Base-by-base conservation (phyloP, 2,888 invertebrate genomes). In the Latrodectus elegans region DNA sequence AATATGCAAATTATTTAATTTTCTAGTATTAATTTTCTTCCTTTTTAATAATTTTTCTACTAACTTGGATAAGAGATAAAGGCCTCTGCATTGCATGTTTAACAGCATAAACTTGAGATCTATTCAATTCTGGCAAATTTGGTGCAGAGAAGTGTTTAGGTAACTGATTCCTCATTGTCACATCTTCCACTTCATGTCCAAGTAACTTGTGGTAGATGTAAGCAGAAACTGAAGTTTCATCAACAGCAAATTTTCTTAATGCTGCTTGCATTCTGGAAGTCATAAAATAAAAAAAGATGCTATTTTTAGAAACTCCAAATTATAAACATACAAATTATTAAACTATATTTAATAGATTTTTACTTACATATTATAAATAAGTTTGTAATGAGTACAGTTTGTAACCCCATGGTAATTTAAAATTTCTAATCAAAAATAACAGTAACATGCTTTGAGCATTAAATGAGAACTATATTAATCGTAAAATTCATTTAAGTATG, bases 121-220 rank as follows among this genome's bases (percentile, higher is more conserved):
- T 95, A 93, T 99, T 99, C 79, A 99, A 94, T 92, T 99, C 99
- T 0, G 99, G 99, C 90, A 99, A 93, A 92, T 99, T 97, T 0
- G 99, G 99, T 0, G 99, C 99, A 80, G 97, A 97, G 92, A 98
- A 99, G 91, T 99, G 96, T 92, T 99, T 99, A 0, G 99, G 99
- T 77, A 99, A 94, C 89, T 96, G 96, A 90, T 96, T 96, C 68
- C 98, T 95, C 92, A 98, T 97, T 68, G 97, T 93, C 0, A 97
- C 96, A 91, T 99, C 99, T 91, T 99, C 99, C 0, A 96, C 96
- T 92, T 97, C 97, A 91, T 97, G 97, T 0, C 99, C 99, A 82
- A 99, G 93, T 55, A 99, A 94, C 73, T 98, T 96, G 90, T 99
- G 98, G 92, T 99, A 99, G 91, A 99, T 99, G 93, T 97, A 99